Conservation (phyloP, 2,797 vertebrate species). For the Rhinatrema bivittatum region DNA sequence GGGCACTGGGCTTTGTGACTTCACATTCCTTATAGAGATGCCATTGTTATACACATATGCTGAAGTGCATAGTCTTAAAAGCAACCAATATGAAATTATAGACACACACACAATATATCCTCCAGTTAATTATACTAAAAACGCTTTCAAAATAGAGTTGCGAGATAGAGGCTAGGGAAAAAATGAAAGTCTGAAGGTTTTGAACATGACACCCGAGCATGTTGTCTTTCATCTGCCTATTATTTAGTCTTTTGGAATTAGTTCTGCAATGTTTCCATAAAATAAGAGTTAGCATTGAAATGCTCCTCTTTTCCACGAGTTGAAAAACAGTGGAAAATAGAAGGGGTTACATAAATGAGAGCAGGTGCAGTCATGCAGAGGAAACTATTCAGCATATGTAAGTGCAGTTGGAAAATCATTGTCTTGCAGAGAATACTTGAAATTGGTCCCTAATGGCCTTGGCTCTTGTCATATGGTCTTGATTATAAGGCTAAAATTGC, state of each 20-base stretch:
- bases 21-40: conserved; percentile 27
- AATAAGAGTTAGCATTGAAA: conserved; percentile 45
- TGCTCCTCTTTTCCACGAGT: conserved; percentile 44
- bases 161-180: too few species aligned
- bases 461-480: conserved; percentile 81
- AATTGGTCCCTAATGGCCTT: conserved; percentile 85
- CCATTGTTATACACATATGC: conserved; percentile 15
- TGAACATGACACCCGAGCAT: neutral
- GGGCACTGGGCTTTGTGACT: conserved; percentile 24
- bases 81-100: conserved; percentile 21
- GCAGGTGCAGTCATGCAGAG: conserved; percentile 69
- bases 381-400: conserved; percentile 81
- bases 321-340: conserved; percentile 37
- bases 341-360: conserved; percentile 53
- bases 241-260: too few species aligned
- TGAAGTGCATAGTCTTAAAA: conserved; percentile 19
- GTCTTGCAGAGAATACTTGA: conserved; percentile 78
- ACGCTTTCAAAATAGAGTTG: too few species aligned
- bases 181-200: neutral
- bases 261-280: conserved; percentile 30
- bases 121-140: too few species aligned
- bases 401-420: conserved; percentile 81
- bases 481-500: conserved; percentile 86
- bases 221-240: conserved; percentile 7
- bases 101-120: too few species aligned